These are phyloP conservation scores for Branchinecta lynchi DNA, from an alignment of 1,140 invertebrate species.

Conservation along the genomic window DNA sequence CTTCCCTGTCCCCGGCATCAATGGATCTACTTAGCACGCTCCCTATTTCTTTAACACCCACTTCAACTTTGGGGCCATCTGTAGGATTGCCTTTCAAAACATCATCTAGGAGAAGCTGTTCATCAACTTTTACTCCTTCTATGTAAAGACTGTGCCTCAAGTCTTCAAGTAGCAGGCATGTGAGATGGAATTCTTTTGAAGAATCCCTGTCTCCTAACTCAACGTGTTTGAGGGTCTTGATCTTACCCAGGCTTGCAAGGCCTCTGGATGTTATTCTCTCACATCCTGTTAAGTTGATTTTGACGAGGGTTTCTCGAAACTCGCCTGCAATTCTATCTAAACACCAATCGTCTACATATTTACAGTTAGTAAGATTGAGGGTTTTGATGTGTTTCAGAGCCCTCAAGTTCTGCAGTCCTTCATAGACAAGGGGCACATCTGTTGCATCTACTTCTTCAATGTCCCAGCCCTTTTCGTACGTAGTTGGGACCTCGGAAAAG, in stretches of 20 bases:
- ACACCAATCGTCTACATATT: constrained; percentile 56
- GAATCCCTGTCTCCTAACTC: background rate
- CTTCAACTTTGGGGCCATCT: background rate
- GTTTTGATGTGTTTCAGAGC: constrained; percentile 42
- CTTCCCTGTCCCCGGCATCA: background rate
- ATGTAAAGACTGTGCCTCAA: background rate
- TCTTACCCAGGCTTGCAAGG: constrained; percentile 44
- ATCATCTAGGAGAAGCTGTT: background rate
- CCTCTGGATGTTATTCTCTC: constrained; percentile 44
- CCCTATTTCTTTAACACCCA: background rate
- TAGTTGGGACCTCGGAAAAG: constrained; percentile 26
- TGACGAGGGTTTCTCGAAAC: constrained; percentile 43
- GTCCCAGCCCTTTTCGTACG: constrained; percentile 36
- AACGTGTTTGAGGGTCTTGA: constrained; percentile 26
- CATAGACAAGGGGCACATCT: constrained; percentile 44
- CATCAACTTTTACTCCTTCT: background rate
- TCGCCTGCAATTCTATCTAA: constrained; percentile 44
- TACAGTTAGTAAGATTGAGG: constrained; percentile 45
- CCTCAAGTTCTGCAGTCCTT: constrained; percentile 50
- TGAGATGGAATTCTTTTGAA: background rate
- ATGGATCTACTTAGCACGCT: background rate
- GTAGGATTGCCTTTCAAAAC: background rate
- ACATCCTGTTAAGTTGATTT: constrained; percentile 56
- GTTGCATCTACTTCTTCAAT: constrained; percentile 52
- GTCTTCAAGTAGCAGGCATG: background rate